Evolutionary conservation across 2,113 vertebrate genomes (phyloP).

Genomic region (Equus quagga): DNA sequence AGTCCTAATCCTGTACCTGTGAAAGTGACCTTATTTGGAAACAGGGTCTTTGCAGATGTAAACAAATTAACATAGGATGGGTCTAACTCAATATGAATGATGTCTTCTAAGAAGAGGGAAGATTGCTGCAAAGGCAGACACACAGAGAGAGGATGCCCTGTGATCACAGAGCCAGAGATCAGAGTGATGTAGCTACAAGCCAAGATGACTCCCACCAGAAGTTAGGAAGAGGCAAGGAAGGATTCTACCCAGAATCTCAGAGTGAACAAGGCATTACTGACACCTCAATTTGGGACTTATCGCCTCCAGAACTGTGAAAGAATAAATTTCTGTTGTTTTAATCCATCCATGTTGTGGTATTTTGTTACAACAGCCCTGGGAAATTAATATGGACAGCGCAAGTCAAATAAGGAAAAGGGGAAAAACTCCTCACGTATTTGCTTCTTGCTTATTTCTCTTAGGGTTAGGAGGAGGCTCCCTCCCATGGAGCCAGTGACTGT

Average conservation of each 20-base stretch:
- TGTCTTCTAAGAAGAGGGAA: background rate
- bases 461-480: background rate
- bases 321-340: background rate
- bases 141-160: accelerated
- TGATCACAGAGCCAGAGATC: background rate
- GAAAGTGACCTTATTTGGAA: background rate
- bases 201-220: background rate
- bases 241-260: background rate
- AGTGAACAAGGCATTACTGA: accelerated
- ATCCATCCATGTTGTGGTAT: background rate
- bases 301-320: background rate
- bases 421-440: background rate
- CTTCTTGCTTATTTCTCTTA: background rate
- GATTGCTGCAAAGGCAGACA: background rate
- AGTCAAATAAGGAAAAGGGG: background rate
- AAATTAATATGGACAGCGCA: background rate
- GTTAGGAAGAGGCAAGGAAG: background rate
- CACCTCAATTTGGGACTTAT: background rate
- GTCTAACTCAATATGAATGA: background rate
- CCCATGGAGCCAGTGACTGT: background rate
- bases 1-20: too few relatives aligned
- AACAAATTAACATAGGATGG: background rate
- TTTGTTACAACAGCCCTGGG: background rate
- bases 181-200: background rate
- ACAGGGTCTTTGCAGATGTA: background rate